These are phyloP conservation scores for Gobio gobio DNA, from an alignment of 2,113 vertebrate genomes.

Conservation along the genomic window DNA sequence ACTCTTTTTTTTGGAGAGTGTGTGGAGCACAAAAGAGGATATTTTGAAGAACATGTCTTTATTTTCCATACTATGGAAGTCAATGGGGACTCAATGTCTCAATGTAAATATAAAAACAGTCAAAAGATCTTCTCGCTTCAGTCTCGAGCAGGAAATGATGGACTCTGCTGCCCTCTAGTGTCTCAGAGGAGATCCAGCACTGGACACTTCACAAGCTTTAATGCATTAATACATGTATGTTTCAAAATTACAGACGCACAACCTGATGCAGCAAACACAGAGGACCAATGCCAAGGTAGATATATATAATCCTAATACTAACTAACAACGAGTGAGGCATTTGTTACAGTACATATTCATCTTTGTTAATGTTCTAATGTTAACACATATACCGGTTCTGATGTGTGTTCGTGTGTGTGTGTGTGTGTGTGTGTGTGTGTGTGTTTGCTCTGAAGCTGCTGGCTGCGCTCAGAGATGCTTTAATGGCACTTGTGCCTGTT, in stretches of 20 bases:
- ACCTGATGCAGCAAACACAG: neutral
- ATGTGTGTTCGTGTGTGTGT: neutral
- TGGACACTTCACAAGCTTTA: neutral
- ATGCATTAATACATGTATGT: neutral
- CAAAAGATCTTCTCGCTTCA: too few relatives aligned
- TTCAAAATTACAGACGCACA: constrained; percentile 49
- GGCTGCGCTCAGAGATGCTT: constrained; percentile 88
- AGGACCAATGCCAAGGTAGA: constrained; percentile 69
- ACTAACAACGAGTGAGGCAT: too few relatives aligned
- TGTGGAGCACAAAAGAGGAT: too few relatives aligned
- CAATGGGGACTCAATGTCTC: too few relatives aligned
- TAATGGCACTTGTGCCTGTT: constrained; percentile 86
- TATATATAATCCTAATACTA: neutral
- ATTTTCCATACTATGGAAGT: too few relatives aligned
- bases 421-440: constrained; percentile 31
- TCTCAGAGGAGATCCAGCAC: neutral
- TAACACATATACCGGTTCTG: too few relatives aligned
- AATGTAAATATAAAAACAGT: too few relatives aligned
- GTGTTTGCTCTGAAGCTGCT: constrained; percentile 71
- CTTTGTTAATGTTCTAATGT: too few relatives aligned
- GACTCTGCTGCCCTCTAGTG: constrained; percentile 61
- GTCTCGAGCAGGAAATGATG: too few relatives aligned
- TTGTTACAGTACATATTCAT: too few relatives aligned
- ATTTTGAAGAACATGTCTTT: too few relatives aligned
- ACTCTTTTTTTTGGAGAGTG: too few relatives aligned